Evolutionary conservation across 2,888 invertebrate genomes (phyloP).

Genomic region (Erynnis tages): DNA sequence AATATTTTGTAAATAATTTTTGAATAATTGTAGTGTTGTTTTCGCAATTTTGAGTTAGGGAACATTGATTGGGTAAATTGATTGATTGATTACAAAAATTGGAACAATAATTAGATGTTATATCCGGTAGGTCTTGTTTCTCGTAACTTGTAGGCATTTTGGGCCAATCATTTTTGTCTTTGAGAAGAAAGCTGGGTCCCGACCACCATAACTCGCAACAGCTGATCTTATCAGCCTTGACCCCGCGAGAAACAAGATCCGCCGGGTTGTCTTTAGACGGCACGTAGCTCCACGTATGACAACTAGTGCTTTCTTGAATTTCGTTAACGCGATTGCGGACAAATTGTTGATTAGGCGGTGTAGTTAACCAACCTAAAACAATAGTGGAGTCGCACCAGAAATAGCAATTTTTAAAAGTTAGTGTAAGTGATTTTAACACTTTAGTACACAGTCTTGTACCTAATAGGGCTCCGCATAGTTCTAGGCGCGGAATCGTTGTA

Average conservation of each 20-base stretch:
- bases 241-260: constrained; percentile 28
- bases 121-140: no score
- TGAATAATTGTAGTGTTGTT: not conserved
- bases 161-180: not conserved
- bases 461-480: constrained; percentile 29
- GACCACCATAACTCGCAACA: constrained; percentile 21
- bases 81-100: not conserved
- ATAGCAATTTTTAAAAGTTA: not conserved
- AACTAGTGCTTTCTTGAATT: not conserved
- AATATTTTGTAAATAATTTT: constrained; percentile 20
- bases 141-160: not conserved
- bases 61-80: not conserved
- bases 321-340: constrained; percentile 1
- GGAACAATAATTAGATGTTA: not conserved
- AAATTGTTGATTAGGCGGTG: not conserved
- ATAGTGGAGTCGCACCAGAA: constrained; percentile 15
- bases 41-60: not conserved
- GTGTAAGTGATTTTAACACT: not conserved
- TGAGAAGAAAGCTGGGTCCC: not conserved
- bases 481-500: constrained; percentile 27
- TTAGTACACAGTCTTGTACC: constrained; percentile 22
- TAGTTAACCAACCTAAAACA: constrained; percentile 6
- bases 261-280: constrained; percentile 29
- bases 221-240: constrained; percentile 24
- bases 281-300: constrained; percentile 8